Evolutionary conservation across 2,888 invertebrate species (phyloP).

Genomic region (Andrena dorsata): DNA sequence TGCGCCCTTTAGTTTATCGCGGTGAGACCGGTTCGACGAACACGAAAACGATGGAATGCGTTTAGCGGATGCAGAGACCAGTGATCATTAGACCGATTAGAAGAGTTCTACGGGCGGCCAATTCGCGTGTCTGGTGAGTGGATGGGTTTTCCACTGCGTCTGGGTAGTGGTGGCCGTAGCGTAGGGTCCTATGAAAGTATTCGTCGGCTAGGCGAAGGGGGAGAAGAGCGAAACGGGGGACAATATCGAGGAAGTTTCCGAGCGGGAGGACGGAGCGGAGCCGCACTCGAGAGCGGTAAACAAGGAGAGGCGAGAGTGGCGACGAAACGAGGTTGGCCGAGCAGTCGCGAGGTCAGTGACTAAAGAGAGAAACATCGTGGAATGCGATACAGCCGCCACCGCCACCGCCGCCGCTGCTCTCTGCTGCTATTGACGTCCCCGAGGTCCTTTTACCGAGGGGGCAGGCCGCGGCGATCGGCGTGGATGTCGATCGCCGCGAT

Average conservation of each 20-base stretch:
- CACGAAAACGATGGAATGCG: constrained; percentile 1
- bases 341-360: constrained; percentile 77
- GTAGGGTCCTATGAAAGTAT: background rate
- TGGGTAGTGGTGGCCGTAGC: background rate
- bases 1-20: background rate
- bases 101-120: background rate
- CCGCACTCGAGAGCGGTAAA: constrained; percentile 56
- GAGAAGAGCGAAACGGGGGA: background rate
- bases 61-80: background rate
- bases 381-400: constrained; percentile 66
- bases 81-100: background rate
- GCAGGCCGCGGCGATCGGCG: constrained; percentile 25
- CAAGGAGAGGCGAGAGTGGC: constrained; percentile 61
- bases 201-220: background rate
- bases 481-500: constrained; percentile 9
- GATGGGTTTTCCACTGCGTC: background rate
- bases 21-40: constrained; percentile 16
- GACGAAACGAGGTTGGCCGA: constrained; percentile 72
- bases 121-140: background rate
- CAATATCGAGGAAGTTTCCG: constrained; percentile 32
- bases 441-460: constrained; percentile 53
- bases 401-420: constrained; percentile 18
- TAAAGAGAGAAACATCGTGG: constrained; percentile 76
- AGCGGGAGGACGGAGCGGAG: constrained; percentile 35
- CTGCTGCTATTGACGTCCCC: constrained; percentile 58